phyloP scores from a whole-genome alignment of 2,113 vertebrate genomes.

The Glaucomys volans region DNA sequence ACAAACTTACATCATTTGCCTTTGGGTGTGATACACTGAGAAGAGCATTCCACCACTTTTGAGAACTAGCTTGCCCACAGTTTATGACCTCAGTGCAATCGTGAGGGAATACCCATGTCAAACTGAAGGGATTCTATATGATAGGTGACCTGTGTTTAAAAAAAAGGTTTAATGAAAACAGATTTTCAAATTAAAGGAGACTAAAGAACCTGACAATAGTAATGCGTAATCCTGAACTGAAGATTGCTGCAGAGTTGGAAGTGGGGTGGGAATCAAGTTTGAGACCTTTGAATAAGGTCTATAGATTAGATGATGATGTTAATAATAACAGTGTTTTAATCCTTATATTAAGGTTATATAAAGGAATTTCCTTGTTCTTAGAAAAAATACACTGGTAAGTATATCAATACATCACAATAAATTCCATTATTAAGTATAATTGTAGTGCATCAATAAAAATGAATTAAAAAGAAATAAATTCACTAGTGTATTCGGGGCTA shows the following conservation, averaged over 20 bases:
- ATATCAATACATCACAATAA: too few species aligned
- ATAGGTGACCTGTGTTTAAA: neutral
- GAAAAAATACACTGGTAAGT: neutral
- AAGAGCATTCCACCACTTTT: neutral
- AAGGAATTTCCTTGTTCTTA: constrained; percentile 42
- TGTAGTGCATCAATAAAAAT: too few species aligned
- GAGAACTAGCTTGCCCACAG: neutral
- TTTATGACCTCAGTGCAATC: neutral
- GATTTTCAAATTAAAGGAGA: constrained; percentile 9
- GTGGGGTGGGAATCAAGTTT: neutral
- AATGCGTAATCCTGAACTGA: neutral
- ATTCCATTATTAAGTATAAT: too few species aligned
- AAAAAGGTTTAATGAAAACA: neutral
- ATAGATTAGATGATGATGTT: neutral
- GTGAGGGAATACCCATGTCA: neutral
- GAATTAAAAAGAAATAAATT: neutral
- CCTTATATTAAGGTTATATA: neutral
- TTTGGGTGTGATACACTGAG: neutral
- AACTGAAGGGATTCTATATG: neutral
- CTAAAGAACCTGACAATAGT: neutral
- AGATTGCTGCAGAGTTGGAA: neutral
- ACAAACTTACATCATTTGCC: neutral
- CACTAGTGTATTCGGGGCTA: neutral
- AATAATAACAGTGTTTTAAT: neutral
- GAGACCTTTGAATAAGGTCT: neutral